Base-by-base conservation (phyloP, 2,113 vertebrate species). In the Macquaria australasica region DNA sequence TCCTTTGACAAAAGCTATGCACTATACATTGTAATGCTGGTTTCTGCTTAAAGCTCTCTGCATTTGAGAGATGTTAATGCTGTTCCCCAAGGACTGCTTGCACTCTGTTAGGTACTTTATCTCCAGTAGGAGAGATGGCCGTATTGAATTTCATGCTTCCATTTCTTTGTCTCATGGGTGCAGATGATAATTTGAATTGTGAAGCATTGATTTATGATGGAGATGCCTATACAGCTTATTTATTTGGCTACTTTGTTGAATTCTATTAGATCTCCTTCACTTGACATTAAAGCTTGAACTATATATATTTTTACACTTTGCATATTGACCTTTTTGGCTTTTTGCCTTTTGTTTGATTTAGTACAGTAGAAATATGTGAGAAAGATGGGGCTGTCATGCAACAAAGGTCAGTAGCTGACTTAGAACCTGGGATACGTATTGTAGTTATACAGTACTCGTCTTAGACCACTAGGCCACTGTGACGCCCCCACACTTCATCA, bases 1-100 rank as follows among this genome's bases (percentile, higher is more conserved):
- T 72, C 53, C 34, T 77, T 45, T 66, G 41, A 70, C 16, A n/a
- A 74, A 73, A 63, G 69, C 21, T 59, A 21, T 73, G 58, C 23
- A 28, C 63, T 37, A 39, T 58, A 73, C 74, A 64, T 81, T 75
- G 59, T 45, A 73, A 80, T 41, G 39, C n/a, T 23, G 62, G 1
- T 69, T 77, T 79, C 31, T 63, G 34, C 63, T 73, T 72, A 41
- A 75, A 89, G 23, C 77, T 34, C 58, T 83, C 53, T 79, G 69
- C 69, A 77, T 83, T 68, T 59, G 6, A 82, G 60, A 23, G 82
- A 70, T 62, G 70, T 58, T 81, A 78, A 83, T 81, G 7, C n/a
- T 21, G 37, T 45, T 81, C 86, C 73, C 77, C 14, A 25, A 74
- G 56, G 84, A 62, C 71, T 74, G 43, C 50, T 73, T 62, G 20